Evolutionary conservation across 2,888 invertebrate genomes (phyloP), one percentile per base, ranked within the genome.

Genomic region (Entomobrya multifasciata): DNA sequence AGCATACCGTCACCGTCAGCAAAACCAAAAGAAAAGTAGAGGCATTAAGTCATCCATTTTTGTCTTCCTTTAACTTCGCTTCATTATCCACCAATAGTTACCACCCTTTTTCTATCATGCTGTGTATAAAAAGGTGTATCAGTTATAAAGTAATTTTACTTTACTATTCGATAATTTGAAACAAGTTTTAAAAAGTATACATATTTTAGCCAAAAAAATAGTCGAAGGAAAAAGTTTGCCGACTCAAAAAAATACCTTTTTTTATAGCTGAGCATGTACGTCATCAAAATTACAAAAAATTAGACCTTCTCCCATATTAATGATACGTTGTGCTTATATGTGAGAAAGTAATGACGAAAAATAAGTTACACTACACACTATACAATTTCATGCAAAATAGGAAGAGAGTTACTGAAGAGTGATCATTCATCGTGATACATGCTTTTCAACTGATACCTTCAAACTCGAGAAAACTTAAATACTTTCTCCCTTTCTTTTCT

Each of bases 21-120:
- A 41, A 15, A 13, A 11, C n/a, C 13, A 20, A n/a, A 36, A 13
- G 41, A 67, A 41, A 41, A 25, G 17, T 62, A 79, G 47, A 62
- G 44, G 79, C n/a, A 52, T 65, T 47, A 80, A 80, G 80, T 80
- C 67, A 67, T 80, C 80, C 67, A 80, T 80, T 55, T n/a, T 55
- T 80, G 80, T 80, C 80, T 80, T 80, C 70, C 70, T 67, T n/a
- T n/a, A n/a, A n/a, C n/a, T n/a, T n/a, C n/a, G n/a, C n/a, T n/a
- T n/a, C n/a, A n/a, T n/a, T n/a, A n/a, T n/a, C n/a, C n/a, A n/a
- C n/a, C n/a, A n/a, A n/a, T n/a, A n/a, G 13, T 15, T 13, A 3
- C 49, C 49, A 15, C n/a, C 49, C 49, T 49, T 49, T n/a, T n/a
- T n/a, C n/a, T n/a, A n/a, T n/a, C n/a, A n/a, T n/a, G n/a, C n/a